Percentiles rank a stretch among this genome's conserved stretches.
phyloP scores from a whole-genome alignment of 1,140 invertebrate genomes.

The Drosophila kohkoa region DNA sequence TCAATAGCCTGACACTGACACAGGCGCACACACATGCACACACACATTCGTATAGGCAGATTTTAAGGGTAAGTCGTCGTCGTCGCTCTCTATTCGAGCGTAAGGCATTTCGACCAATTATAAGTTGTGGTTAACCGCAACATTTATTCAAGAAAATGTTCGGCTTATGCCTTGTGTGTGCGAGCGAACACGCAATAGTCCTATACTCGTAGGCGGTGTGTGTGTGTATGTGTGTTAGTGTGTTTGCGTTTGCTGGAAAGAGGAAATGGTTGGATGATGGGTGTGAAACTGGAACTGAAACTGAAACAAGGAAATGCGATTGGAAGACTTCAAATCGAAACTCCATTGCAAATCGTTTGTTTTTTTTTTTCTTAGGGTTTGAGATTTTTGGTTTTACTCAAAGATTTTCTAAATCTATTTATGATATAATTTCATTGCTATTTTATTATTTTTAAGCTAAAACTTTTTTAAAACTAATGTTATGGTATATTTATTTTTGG shows the following conservation, averaged over 20 bases:
- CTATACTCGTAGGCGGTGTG: constrained; percentile 2
- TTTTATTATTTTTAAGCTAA: no score
- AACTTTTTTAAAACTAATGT: no score
- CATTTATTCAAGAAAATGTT: constrained; percentile 84
- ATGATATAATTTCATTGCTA: no score
- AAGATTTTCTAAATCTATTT: not conserved
- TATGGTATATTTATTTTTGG: no score
- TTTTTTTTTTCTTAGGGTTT: not conserved
- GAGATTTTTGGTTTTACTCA: not conserved
- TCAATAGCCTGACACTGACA: constrained; percentile 26
- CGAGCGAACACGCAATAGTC: constrained; percentile 52
- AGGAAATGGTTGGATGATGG: not conserved
- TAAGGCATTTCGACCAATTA: constrained; percentile 84
- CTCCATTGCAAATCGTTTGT: constrained; percentile 1
- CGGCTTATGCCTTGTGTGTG: constrained; percentile 56
- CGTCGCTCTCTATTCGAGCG: constrained; percentile 53
- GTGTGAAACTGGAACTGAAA: not conserved
- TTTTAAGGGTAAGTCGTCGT: constrained; percentile 45
- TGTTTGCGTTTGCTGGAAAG: constrained; percentile 1
- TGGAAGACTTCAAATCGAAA: constrained; percentile 2
- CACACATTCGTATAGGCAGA: not conserved
- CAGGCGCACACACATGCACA: constrained; percentile 5
- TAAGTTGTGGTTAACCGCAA: constrained; percentile 85
- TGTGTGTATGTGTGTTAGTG: not conserved
- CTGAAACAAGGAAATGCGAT: constrained; percentile 3